A percentile compares a stretch with the other conserved stretches of the same genome.
phyloP scores from a whole-genome alignment of 2,888 invertebrate species.

The Epicampocera succincta region DNA sequence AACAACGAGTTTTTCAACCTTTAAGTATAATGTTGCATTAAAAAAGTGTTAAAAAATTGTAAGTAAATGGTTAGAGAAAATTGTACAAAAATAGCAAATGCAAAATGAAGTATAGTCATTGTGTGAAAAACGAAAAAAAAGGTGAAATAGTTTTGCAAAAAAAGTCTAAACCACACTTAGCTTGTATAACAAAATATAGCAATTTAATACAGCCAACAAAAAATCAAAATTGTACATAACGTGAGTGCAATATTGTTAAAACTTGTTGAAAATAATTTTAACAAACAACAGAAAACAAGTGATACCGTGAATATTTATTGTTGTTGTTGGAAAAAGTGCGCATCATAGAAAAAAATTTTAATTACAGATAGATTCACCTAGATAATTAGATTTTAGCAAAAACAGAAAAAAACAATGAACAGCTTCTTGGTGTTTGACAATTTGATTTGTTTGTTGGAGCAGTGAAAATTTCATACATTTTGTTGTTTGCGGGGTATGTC shows the following conservation, averaged over 20 bases:
- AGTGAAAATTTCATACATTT: conserved; percentile 14
- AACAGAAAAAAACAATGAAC: conserved; percentile 31
- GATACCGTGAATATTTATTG: conserved; percentile 33
- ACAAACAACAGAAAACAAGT: conserved; percentile 39
- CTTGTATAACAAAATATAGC: conserved; percentile 62
- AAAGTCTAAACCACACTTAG: conserved; percentile 45
- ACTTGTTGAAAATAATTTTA: conserved; percentile 1
- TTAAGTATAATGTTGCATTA: conserved; percentile 55
- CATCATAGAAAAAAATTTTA: conserved; percentile 53
- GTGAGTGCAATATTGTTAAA: conserved; percentile 6
- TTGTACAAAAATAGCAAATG: conserved; percentile 52
- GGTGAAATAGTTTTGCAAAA: conserved; percentile 47
- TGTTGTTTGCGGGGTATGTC: conserved; percentile 31
- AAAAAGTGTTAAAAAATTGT: conserved; percentile 57
- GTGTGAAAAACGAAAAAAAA: conserved; percentile 47
- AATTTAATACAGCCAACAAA: conserved; percentile 15
- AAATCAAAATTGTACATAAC: conserved; percentile 24
- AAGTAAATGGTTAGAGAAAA: conserved; percentile 53
- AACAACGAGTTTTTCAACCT: conserved; percentile 51
- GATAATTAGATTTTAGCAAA: conserved; percentile 50
- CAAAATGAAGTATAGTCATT: conserved; percentile 43
- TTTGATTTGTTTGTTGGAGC: conserved; percentile 44
- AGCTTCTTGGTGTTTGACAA: conserved; percentile 33
- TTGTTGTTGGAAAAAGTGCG: conserved; percentile 63
- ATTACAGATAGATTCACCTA: conserved; percentile 61